These are phyloP conservation scores for Alviniconcha marisindica DNA, from an alignment of 1,140 invertebrate genomes.

Conservation along the genomic window DNA sequence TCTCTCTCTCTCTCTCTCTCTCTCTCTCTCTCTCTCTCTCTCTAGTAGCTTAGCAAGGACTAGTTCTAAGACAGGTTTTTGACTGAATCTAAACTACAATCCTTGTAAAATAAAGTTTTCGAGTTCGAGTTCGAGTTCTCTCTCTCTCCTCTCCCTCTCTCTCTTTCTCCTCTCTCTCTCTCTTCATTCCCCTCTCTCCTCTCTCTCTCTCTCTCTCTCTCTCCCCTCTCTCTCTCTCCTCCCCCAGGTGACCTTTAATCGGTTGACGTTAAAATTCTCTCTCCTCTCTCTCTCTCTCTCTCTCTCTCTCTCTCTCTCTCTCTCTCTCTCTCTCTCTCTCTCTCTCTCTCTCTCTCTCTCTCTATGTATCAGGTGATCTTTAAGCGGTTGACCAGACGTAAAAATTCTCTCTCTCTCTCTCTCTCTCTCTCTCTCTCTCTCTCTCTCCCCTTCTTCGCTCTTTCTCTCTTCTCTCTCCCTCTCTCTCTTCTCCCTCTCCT, in stretches of 20 bases:
- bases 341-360: conserved; percentile 23
- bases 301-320: conserved; percentile 21
- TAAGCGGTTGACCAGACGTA: too few species aligned
- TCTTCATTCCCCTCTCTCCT: not conserved
- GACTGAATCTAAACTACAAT: too few species aligned
- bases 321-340: conserved; percentile 21
- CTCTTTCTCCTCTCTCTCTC: not conserved
- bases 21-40: conserved; percentile 75
- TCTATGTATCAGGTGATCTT: not conserved
- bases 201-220: not conserved
- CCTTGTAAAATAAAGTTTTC: too few species aligned
- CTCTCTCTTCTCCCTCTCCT: too few species aligned
- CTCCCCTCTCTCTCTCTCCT: not conserved
- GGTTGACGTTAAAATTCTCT: not conserved
- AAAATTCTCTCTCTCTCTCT: too few species aligned
- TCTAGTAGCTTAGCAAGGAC: too few species aligned
- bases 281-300: not conserved
- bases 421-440: too few species aligned
- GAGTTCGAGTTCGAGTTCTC: too few species aligned
- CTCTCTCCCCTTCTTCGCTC: too few species aligned
- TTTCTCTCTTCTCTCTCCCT: too few species aligned
- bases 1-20: conserved; percentile 84
- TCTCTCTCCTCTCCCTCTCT: not conserved
- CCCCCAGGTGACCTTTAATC: not conserved
- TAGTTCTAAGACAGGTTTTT: too few species aligned